These are phyloP conservation scores for Xenopus petersii DNA, from an alignment of 2,797 vertebrate genomes.

Conservation along the genomic window DNA sequence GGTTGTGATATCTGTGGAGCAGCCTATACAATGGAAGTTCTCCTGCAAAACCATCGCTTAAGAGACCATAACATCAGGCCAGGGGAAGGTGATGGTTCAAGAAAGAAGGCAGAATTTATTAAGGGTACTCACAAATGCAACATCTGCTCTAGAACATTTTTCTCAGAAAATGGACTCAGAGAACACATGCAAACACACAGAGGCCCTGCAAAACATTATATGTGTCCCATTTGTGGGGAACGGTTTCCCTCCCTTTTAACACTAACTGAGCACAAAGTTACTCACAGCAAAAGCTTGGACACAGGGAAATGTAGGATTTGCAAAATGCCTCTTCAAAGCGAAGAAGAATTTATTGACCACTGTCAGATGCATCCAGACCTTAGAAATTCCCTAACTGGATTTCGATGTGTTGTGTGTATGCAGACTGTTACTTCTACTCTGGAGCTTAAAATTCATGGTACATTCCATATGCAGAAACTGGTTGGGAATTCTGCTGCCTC, in stretches of 20 bases:
- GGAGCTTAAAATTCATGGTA: constrained; percentile 80
- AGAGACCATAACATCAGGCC: constrained; percentile 80
- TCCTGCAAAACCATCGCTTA: constrained; percentile 77
- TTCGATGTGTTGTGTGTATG: constrained; percentile 84
- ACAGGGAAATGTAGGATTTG: constrained; percentile 79
- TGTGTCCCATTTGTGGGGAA: constrained; percentile 82
- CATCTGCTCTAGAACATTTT: constrained; percentile 79
- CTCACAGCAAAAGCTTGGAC: constrained; percentile 81
- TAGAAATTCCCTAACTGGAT: constrained; percentile 77
- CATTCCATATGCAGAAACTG: constrained; percentile 82
- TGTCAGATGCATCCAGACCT: constrained; percentile 84
- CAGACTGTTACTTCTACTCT: constrained; percentile 83
- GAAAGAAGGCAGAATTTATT: constrained; percentile 80
- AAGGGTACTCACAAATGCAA: constrained; percentile 83
- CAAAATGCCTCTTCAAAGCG: constrained; percentile 80
- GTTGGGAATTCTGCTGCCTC: constrained; percentile 80
- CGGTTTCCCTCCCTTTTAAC: constrained; percentile 79
- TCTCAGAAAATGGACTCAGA: constrained; percentile 76
- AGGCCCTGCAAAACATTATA: constrained; percentile 80
- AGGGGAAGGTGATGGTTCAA: constrained; percentile 74
- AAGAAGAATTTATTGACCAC: constrained; percentile 80
- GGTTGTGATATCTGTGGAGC: constrained; percentile 86
- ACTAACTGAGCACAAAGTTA: constrained; percentile 80
- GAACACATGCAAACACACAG: constrained; percentile 82
- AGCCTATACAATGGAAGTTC: constrained; percentile 81